Evolutionary conservation across 2,113 vertebrate genomes (phyloP), one percentile per base, ranked within the genome.

Genomic region (Merops nubicus): DNA sequence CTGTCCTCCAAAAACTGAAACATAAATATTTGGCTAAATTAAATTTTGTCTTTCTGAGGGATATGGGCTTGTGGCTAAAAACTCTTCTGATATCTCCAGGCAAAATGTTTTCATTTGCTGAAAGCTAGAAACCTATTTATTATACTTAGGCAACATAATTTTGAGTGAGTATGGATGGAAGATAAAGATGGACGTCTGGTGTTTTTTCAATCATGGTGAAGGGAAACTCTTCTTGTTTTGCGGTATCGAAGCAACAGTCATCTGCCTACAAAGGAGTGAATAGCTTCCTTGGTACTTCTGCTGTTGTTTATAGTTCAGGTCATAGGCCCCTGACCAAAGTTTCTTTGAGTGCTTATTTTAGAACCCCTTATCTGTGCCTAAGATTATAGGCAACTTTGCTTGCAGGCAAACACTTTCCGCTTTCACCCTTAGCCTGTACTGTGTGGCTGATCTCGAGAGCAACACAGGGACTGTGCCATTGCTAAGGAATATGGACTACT

Each of bases 271-370:
- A 48, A 31, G 33, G 34, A 78, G 56, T 76, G 70, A 82, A 88
- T 74, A 62, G 47, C 80, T 77, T 95, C 31, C 67, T 75, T 89
- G 25, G 51, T 59, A 36, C 64, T 54, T 89, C 79, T 96, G 75
- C 5, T 20, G 22, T 85, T 88, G 78, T 92, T 65, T 81, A 70
- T 73, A 86, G 50, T 85, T 89, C 62, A 85, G 92, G 87, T 96
- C 91, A 92, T 48, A 95, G 72, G 56, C 96, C 63, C 82, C 54
- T 81, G 62, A 94, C 10, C 15, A 78, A 64, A 76, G 62, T 89
- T 95, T 94, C 47, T 78, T 83, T 43, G 42, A 60, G 34, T 12
- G 42, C 91, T 97, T 97, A 87, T 97, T 97, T 97, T 96, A 95
- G 93, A 97, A 80, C 65, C 3, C 6, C 40, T 97, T 98, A 97